Conservation (phyloP, 2,888 invertebrate genomes). For the Seira sanloemensis region DNA sequence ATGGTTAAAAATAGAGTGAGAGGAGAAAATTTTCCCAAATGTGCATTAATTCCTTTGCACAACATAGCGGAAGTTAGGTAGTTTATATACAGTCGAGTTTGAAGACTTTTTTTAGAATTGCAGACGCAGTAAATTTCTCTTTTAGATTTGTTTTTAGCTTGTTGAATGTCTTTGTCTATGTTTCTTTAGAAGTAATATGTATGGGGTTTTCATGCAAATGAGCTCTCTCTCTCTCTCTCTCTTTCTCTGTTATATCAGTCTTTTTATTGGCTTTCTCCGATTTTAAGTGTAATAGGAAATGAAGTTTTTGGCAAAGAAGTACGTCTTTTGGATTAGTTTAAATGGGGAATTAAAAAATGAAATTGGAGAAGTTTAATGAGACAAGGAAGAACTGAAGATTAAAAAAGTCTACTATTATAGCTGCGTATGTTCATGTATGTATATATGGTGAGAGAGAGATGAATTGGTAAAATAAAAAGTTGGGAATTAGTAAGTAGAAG, state of each 20-base stretch:
- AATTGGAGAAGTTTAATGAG: slow-evolving; percentile 1
- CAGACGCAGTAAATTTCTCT: too few species aligned
- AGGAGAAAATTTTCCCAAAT: too few species aligned
- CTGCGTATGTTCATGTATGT: not conserved
- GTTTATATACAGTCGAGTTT: too few species aligned
- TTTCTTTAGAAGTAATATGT: not conserved
- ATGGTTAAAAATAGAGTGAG: too few species aligned
- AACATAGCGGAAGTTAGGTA: too few species aligned
- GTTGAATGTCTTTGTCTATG: too few species aligned
- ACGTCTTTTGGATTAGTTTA: slow-evolving; percentile 12
- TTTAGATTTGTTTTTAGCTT: too few species aligned
- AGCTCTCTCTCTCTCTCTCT: too few species aligned
- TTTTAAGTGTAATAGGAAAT: not conserved
- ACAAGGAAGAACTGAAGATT: slow-evolving; percentile 27
- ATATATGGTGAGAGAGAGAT: not conserved
- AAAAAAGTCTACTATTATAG: not conserved
- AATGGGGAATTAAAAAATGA: not conserved
- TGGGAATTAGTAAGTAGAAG: not conserved
- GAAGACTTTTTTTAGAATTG: too few species aligned
- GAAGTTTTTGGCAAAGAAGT: not conserved
- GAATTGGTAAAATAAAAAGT: not conserved
- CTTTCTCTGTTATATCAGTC: not conserved
- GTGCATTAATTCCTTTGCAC: too few species aligned
- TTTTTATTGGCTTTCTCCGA: slow-evolving; percentile 10
- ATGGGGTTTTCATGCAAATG: not conserved